phyloP scores from a whole-genome alignment of 2,888 invertebrate genomes.

The Xylota segnis region DNA sequence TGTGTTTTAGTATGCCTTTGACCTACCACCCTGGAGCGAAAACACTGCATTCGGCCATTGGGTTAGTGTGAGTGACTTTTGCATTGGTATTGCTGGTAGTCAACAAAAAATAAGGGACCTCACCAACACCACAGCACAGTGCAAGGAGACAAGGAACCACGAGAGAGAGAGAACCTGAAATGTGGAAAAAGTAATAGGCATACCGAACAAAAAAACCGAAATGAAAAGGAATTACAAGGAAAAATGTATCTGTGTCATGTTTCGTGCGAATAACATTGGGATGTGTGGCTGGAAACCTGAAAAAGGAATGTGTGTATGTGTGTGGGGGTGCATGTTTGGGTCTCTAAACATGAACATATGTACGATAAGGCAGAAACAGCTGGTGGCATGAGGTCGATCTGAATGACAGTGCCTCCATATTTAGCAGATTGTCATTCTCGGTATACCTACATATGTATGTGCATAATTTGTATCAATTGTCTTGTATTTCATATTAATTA shows the following conservation, averaged over 20 bases:
- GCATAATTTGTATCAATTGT: not conserved
- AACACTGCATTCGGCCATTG: constrained; percentile 18
- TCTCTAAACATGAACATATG: constrained; percentile 43
- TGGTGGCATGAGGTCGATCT: constrained; percentile 64
- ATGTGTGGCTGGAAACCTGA: constrained; percentile 57
- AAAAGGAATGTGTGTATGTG: constrained; percentile 39
- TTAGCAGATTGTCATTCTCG: constrained; percentile 7
- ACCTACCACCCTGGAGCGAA: constrained; percentile 65
- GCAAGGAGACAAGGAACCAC: constrained; percentile 39
- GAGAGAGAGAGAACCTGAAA: constrained; percentile 47
- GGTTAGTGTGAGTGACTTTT: constrained; percentile 28
- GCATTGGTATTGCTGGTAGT: constrained; percentile 27
- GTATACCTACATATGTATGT: not conserved
- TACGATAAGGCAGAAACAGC: constrained; percentile 68
- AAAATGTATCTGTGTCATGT: constrained; percentile 70
- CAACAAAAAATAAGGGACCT: constrained; percentile 40
- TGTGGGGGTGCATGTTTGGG: constrained; percentile 21
- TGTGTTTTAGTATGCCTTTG: constrained; percentile 61
- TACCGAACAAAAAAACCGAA: constrained; percentile 2
- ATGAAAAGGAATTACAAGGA: constrained; percentile 5
- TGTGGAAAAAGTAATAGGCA: constrained; percentile 40
- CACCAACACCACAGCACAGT: constrained; percentile 14
- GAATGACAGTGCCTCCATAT: not conserved
- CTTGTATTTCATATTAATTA: constrained; percentile 1
- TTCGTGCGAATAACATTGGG: constrained; percentile 46